A percentile compares a stretch with the other conserved stretches of the same genome.
Evolutionary conservation across 1,140 invertebrate species (phyloP).

Genomic region (Ectropis grisescens): DNA sequence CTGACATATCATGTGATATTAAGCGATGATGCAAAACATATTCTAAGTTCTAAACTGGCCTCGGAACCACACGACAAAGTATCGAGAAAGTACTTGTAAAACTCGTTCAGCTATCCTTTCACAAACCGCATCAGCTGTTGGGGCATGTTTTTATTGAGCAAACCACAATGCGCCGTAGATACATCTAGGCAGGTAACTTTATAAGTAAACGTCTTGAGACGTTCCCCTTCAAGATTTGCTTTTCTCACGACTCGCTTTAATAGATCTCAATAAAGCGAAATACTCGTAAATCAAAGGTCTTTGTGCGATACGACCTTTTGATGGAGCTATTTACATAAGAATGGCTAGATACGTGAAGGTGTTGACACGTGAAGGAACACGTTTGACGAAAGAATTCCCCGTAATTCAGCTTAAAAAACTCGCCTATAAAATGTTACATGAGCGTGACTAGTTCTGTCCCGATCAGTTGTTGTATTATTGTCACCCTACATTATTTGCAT

Average conservation of each 20-base stretch:
- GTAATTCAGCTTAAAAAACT: slow-evolving; percentile 4
- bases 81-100: too few relatives aligned
- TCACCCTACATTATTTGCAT: slow-evolving; percentile 7
- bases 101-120: too few relatives aligned
- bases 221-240: slow-evolving; percentile 33
- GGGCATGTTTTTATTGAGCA: too few relatives aligned
- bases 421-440: neutral
- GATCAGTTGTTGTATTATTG: slow-evolving; percentile 20
- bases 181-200: too few relatives aligned
- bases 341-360: slow-evolving; percentile 63
- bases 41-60: too few relatives aligned
- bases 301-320: slow-evolving; percentile 49
- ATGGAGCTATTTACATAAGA: slow-evolving; percentile 51
- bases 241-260: slow-evolving; percentile 60
- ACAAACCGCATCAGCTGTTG: too few relatives aligned
- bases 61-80: too few relatives aligned
- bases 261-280: slow-evolving; percentile 50
- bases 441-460: slow-evolving; percentile 14
- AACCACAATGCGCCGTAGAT: too few relatives aligned
- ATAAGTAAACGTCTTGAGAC: slow-evolving; percentile 29
- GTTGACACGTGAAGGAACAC: slow-evolving; percentile 57
- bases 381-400: slow-evolving; percentile 32
- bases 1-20: too few relatives aligned
- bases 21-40: too few relatives aligned
- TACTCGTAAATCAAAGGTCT: slow-evolving; percentile 59